Base-by-base conservation (phyloP, 2,797 vertebrate genomes). In the Rhinichthys osculus region DNA sequence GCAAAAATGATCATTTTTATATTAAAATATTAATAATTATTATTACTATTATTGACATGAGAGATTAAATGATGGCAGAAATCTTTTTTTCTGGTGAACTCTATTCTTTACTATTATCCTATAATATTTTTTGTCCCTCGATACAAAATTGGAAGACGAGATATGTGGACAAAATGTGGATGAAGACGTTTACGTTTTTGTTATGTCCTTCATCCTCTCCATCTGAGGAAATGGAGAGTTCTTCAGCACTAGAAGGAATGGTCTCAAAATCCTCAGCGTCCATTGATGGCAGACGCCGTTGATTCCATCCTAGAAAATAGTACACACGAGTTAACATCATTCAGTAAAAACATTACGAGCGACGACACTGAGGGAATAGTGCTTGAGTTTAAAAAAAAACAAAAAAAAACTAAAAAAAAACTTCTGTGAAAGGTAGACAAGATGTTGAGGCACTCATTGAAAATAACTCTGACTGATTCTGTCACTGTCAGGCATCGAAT, bases 181-280 rank as follows among this genome's bases (percentile, higher is more conserved):
- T 44, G 78, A 17, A 69, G 11, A 82, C 9, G 64, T 40, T 14
- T 95, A 98, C 97, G 54, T 95, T 96, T 92, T 95, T 96, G 87
- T 94, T 92, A 81, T 93, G 95, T 88, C 87, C 92, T 78, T 97
- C 97, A 83, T 98, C 97, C 35, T 98, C 96, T 90, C 94, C 82
- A n/a, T 94, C 95, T 50, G 97, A 98, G 47, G 97, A 98, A 92
- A 97, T 97, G 84, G 97, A 97, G 74, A 97, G 95, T 70, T 98
- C 97, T 80, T 98, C 97, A 21, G 93, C 95, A 59, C 96, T 98
- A 85, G 97, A 98, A 62, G 95, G 97, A 85, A 98, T 97, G 19
- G 96, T 96, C 93, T 97, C 97, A 0, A 96, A 96, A 90, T 96
- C 96, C 78, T 97, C 97, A 0, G 95, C 95, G 91, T 98, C 97